A percentile compares a stretch with the other conserved stretches of the same genome.
These are phyloP conservation scores for Hyposoter dolosus DNA, from an alignment of 2,888 invertebrate genomes.

Conservation along the genomic window DNA sequence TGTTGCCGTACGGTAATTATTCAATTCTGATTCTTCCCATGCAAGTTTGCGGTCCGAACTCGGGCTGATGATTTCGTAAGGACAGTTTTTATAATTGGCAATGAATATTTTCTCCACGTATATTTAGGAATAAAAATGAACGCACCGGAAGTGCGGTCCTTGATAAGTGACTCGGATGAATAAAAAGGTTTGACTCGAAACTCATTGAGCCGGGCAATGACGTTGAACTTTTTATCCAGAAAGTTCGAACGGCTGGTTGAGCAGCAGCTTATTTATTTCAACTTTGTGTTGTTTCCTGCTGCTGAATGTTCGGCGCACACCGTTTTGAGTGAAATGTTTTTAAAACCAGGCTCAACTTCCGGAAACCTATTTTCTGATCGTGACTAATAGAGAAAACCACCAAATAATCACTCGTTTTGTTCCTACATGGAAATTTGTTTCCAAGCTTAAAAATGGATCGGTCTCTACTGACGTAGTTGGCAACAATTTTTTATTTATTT, in stretches of 20 bases:
- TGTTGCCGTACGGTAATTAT: no score
- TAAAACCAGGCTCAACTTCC: background rate
- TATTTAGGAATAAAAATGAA: background rate
- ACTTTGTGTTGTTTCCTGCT: background rate
- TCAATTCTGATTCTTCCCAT: no score
- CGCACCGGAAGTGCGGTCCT: background rate
- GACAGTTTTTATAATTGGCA: background rate
- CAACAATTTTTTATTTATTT: background rate
- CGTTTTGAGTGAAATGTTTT: background rate
- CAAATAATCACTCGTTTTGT: background rate
- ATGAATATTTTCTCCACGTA: background rate
- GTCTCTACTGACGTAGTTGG: background rate
- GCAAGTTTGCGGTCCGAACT: background rate
- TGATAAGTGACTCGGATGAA: background rate
- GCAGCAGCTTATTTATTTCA: background rate
- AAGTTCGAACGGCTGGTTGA: background rate
- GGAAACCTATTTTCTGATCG: background rate
- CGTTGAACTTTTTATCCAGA: background rate
- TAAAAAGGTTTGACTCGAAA: background rate
- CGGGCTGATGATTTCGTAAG: background rate
- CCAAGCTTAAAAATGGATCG: background rate
- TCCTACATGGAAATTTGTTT: background rate
- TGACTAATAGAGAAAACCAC: background rate
- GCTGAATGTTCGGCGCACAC: background rate
- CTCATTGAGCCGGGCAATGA: background rate